Percentiles rank a stretch among this genome's conserved stretches.
phyloP scores from a whole-genome alignment of 2,113 vertebrate genomes.

The Eolophus roseicapilla region DNA sequence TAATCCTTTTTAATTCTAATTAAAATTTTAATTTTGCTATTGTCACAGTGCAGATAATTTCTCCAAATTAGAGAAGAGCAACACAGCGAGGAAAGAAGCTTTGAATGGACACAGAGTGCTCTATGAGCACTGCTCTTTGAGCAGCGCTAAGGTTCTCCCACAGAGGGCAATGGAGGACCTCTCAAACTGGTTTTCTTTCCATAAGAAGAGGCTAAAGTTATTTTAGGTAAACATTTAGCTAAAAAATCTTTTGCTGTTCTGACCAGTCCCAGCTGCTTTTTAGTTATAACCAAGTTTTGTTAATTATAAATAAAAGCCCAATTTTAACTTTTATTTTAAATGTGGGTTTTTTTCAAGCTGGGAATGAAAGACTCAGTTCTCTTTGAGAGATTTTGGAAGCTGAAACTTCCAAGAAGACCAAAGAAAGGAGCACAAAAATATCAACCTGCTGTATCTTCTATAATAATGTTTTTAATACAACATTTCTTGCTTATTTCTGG shows the following conservation, averaged over 20 bases:
- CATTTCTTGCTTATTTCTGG: background rate
- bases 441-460: background rate
- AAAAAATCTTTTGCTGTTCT: background rate
- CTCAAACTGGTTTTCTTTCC: background rate
- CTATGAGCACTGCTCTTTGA: background rate
- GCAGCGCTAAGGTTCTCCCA: background rate
- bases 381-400: background rate
- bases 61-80: background rate
- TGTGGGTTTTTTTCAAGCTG: background rate
- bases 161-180: background rate
- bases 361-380: background rate
- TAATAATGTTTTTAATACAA: background rate
- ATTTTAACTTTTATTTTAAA: background rate
- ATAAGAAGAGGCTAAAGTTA: background rate
- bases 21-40: background rate
- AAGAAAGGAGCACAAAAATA: background rate
- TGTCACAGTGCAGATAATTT: background rate
- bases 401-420: background rate
- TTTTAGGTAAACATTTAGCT: background rate
- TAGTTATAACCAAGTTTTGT: background rate
- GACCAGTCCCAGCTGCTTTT: background rate
- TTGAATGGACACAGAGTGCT: background rate
- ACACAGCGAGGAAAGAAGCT: rapidly evolving
- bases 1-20: background rate
- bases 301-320: background rate